Evolutionary conservation across 2,797 vertebrate species (phyloP).

Genomic region (Rallus crepitans): DNA sequence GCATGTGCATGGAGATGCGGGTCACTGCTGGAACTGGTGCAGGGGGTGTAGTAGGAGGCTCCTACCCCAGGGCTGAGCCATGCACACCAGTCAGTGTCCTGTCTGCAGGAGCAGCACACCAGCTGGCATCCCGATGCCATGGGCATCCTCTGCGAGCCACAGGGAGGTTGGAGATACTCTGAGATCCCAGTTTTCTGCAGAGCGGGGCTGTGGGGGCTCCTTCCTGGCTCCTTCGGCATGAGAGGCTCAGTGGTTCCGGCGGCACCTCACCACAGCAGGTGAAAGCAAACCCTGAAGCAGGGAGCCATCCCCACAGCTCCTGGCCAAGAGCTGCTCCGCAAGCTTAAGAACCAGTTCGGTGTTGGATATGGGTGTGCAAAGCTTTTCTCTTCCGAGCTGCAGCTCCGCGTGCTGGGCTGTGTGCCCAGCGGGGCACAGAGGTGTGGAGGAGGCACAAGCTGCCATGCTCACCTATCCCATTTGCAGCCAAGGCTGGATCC

Average conservation of each 20-base stretch:
- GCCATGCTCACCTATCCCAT: accelerated
- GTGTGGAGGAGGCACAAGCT: not conserved
- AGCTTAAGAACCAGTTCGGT: not conserved
- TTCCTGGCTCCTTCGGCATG: not conserved
- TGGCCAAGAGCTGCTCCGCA: not conserved
- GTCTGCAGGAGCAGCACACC: too few relatives aligned
- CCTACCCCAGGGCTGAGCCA: not conserved
- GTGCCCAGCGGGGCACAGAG: not conserved
- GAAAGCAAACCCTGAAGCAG: not conserved
- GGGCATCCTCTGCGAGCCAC: accelerated
- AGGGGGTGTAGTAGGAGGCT: accelerated
- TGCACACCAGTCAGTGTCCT: accelerated
- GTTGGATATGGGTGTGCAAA: not conserved
- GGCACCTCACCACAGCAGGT: not conserved
- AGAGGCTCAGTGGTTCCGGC: not conserved
- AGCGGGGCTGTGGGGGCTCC: not conserved
- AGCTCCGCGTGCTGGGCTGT: not conserved
- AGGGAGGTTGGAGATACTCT: not conserved
- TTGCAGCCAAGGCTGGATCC: not conserved
- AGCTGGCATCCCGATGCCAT: accelerated
- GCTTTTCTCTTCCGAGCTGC: not conserved
- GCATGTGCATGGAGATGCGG: accelerated
- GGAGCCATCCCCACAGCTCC: not conserved
- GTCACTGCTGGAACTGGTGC: accelerated
- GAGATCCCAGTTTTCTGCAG: accelerated